Conservation (phyloP, 2,113 vertebrate genomes). For the Aviceda subcristata region DNA sequence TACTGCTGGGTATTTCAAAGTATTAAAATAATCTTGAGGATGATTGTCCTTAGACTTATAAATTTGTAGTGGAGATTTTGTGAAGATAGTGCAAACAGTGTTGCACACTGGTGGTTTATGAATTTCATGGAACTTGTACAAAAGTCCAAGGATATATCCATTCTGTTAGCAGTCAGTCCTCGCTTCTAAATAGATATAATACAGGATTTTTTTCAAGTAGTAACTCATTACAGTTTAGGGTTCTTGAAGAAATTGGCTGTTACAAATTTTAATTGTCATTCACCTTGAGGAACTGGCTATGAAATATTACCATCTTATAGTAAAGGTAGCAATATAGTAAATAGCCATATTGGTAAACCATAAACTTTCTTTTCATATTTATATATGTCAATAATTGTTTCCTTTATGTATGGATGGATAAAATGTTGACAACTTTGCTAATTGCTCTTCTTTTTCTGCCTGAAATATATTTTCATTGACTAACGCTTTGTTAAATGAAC, state of each 20-base stretch:
- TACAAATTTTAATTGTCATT: slow-evolving; percentile 68
- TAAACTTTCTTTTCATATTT: slow-evolving; percentile 59
- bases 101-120: not conserved
- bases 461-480: slow-evolving; percentile 36
- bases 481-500: not conserved
- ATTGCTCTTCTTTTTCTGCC: slow-evolving; percentile 16
- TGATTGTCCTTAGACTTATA: not conserved
- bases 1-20: not conserved
- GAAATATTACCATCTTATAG: slow-evolving; percentile 54
- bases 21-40: not conserved
- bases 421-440: slow-evolving; percentile 40
- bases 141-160: slow-evolving; percentile 37
- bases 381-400: slow-evolving; percentile 53
- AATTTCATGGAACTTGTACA: slow-evolving; percentile 41
- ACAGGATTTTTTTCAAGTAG: slow-evolving; percentile 41
- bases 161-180: slow-evolving; percentile 48
- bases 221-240: slow-evolving; percentile 44
- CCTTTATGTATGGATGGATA: slow-evolving; percentile 10
- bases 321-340: slow-evolving; percentile 64
- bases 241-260: slow-evolving; percentile 47
- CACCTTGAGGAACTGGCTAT: slow-evolving; percentile 62
- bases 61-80: not conserved
- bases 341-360: slow-evolving; percentile 60
- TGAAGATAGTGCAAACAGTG: not conserved
- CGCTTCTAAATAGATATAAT: slow-evolving; percentile 41